phyloP scores from a whole-genome alignment of 2,113 vertebrate species.

The Propithecus coquereli region DNA sequence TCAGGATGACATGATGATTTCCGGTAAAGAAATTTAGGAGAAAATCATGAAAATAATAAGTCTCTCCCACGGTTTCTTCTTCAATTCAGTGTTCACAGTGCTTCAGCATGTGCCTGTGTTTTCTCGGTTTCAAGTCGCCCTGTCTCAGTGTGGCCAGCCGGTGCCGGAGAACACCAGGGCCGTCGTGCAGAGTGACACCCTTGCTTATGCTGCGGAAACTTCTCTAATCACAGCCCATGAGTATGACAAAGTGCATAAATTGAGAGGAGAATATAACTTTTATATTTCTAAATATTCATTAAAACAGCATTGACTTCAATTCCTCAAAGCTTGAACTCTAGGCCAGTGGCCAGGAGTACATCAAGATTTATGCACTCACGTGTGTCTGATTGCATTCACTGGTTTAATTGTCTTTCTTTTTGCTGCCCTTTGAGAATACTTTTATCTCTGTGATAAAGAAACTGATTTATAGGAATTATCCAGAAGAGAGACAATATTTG shows the following conservation, averaged over 20 bases:
- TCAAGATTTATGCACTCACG: fast-evolving
- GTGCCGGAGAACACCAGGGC: background rate
- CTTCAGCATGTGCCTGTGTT: too few relatives aligned
- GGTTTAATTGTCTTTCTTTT: too few relatives aligned
- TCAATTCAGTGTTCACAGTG: background rate
- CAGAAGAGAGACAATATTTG: background rate
- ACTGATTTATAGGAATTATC: background rate
- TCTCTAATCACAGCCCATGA: background rate
- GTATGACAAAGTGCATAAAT: background rate
- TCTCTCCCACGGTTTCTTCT: background rate
- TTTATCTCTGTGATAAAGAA: background rate
- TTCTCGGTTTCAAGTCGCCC: background rate
- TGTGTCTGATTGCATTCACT: background rate
- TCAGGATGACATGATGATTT: background rate
- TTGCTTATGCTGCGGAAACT: too few relatives aligned
- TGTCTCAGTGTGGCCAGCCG: fast-evolving
- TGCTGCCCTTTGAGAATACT: background rate
- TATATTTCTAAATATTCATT: background rate
- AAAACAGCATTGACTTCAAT: background rate
- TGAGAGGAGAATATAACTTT: background rate
- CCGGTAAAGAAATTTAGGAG: background rate
- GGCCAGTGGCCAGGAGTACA: fast-evolving
- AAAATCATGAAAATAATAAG: background rate
- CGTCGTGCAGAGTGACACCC: background rate
- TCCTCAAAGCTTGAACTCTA: background rate